These are phyloP conservation scores for Neoascia interrupta DNA, from an alignment of 2,888 invertebrate species.

Conservation along the genomic window DNA sequence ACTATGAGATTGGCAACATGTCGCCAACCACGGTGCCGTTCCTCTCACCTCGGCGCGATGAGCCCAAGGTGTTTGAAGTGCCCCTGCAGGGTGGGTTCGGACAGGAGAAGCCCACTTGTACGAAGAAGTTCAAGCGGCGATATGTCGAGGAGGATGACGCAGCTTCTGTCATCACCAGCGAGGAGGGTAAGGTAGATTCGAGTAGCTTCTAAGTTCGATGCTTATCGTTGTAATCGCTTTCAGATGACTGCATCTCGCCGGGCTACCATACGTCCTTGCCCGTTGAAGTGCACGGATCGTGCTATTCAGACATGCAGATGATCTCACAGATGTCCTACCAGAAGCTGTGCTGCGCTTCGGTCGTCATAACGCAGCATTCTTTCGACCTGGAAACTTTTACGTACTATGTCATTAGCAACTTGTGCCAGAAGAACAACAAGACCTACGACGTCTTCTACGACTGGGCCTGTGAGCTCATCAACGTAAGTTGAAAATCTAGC, in stretches of 20 bases:
- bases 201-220: background rate
- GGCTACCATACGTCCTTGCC: constrained; percentile 79
- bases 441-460: constrained; percentile 79
- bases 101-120: constrained; percentile 78
- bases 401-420: constrained; percentile 78
- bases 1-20: constrained; percentile 77
- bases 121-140: constrained; percentile 78
- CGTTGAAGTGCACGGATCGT: constrained; percentile 79
- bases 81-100: constrained; percentile 75
- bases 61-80: constrained; percentile 76
- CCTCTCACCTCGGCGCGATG: constrained; percentile 78
- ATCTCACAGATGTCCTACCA: constrained; percentile 79
- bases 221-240: background rate
- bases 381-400: constrained; percentile 79
- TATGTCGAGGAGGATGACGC: constrained; percentile 80
- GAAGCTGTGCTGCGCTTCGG: constrained; percentile 77
- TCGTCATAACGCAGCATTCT: constrained; percentile 79
- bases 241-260: constrained; percentile 80
- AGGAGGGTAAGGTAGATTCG: constrained; percentile 79
- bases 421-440: constrained; percentile 79
- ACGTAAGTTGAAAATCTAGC: constrained; percentile 70
- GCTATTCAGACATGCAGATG: constrained; percentile 80
- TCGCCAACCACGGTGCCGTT: constrained; percentile 77
- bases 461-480: constrained; percentile 79
- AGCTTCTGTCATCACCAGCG: constrained; percentile 79